Base-by-base conservation (phyloP, 2,888 invertebrate species). In the Axea sp. region DNA sequence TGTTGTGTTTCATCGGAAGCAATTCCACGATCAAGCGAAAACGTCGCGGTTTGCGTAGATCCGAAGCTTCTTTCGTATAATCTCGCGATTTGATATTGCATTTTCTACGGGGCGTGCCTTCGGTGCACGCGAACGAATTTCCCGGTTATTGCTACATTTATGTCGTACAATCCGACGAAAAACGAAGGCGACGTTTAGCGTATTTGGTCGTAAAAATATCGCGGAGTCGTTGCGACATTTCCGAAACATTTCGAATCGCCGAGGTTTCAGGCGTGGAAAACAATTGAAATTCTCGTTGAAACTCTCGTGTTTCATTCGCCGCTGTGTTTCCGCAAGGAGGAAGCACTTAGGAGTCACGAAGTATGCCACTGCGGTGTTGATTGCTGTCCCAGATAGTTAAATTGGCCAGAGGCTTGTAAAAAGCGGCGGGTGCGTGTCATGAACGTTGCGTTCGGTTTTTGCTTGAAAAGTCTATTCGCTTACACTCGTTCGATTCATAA, bases 311-410 rank as follows among this genome's bases (percentile, higher is more conserved):
- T 64, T 22, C 35, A 35, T 15, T 41, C 55, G 24, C 37, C 9
- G 62, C 62, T 49, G 49, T 64, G 41, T 57, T 71, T 71, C 71
- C 41, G 37, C 47, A 49, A 64, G 62, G 57, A 62, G 71, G 71
- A 71, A 71, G 62, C 49, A 35, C 71, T 62, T 57, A 35, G 43
- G 43, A 62, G 55, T 57, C 41, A 55, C 62, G 71, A 71, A 53
- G 62, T 71, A 64, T 49, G 47, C 26, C 41, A 49, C 39, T 24
- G 47, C 41, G 49, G 57, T 49, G 71, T 64, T 71, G 57, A 71
- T 71, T 64, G 57, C 71, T 39, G 71, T 57, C 49, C 71, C 43
- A 71, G 71, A 71, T 62, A 62, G 55, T 68, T 51, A 33, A 68
- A 68, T 68, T 68, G 59, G 51, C 59, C 68, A 51, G 57, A 17